Evolutionary conservation across 2,797 vertebrate genomes (phyloP).

Genomic region (Allobates femoralis): DNA sequence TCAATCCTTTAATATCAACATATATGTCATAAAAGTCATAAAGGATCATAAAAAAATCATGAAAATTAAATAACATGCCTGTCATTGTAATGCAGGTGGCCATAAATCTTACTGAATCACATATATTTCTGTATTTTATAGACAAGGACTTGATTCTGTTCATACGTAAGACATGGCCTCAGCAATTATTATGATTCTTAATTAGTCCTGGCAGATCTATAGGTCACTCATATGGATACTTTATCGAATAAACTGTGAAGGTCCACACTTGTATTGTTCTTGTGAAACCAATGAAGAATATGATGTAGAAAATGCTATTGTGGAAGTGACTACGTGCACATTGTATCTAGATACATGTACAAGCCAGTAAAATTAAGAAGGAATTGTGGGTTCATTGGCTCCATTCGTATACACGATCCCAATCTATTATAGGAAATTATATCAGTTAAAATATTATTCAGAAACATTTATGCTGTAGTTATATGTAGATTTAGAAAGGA

Average conservation of each 20-base stretch:
- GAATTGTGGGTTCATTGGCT: background rate
- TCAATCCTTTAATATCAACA: background rate
- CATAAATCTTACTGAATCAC: background rate
- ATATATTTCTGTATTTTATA: background rate
- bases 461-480: background rate
- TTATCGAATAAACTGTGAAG: background rate
- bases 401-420: background rate
- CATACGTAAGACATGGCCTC: background rate
- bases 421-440: no score
- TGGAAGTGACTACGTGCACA: background rate
- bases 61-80: background rate
- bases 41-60: background rate
- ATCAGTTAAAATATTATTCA: background rate
- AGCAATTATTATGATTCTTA: background rate
- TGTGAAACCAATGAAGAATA: background rate
- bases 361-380: background rate
- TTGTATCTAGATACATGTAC: background rate
- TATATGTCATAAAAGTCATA: no score
- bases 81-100: background rate
- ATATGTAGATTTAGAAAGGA: no score
- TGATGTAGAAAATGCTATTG: background rate
- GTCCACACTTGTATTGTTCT: background rate
- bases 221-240: background rate
- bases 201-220: background rate
- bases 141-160: background rate